phyloP scores from a whole-genome alignment of 2,113 vertebrate species.

The Ibidorhyncha struthersii region DNA sequence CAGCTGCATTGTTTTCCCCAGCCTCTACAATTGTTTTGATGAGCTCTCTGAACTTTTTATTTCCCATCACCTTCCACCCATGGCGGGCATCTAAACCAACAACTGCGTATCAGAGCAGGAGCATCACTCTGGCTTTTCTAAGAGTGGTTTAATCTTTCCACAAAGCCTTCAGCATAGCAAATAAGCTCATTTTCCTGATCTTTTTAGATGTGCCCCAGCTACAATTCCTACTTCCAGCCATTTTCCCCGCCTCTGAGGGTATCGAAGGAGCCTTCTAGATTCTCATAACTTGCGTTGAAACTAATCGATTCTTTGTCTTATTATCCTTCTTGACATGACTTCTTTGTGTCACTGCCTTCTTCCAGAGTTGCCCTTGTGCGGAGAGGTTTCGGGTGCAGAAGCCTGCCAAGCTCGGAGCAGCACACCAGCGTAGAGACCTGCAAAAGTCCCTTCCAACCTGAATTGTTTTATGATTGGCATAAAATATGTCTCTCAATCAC shows the following conservation, averaged over 20 bases:
- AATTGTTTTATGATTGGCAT: not conserved
- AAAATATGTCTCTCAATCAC: not conserved
- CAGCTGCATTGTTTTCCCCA: not conserved
- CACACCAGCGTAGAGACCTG: accelerated
- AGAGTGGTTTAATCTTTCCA: not conserved
- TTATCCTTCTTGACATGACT: not conserved
- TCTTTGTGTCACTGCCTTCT: not conserved
- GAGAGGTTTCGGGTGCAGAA: not conserved
- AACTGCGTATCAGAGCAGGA: not conserved
- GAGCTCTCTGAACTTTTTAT: not conserved
- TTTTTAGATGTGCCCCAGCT: not conserved
- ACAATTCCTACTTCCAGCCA: not conserved
- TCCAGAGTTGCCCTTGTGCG: accelerated
- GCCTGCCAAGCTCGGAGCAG: not conserved
- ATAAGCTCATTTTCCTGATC: not conserved
- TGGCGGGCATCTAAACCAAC: not conserved
- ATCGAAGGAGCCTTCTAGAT: not conserved
- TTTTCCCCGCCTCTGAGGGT: not conserved
- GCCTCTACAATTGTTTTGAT: not conserved
- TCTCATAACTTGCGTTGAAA: not conserved
- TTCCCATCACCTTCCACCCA: not conserved
- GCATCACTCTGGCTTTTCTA: accelerated
- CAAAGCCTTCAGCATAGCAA: not conserved
- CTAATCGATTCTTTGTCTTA: not conserved
- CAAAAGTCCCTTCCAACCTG: not conserved